A percentile compares a stretch with the other conserved stretches of the same genome.
These are phyloP conservation scores for Rhinichthys osculus DNA, from an alignment of 2,797 vertebrate species.

Conservation along the genomic window DNA sequence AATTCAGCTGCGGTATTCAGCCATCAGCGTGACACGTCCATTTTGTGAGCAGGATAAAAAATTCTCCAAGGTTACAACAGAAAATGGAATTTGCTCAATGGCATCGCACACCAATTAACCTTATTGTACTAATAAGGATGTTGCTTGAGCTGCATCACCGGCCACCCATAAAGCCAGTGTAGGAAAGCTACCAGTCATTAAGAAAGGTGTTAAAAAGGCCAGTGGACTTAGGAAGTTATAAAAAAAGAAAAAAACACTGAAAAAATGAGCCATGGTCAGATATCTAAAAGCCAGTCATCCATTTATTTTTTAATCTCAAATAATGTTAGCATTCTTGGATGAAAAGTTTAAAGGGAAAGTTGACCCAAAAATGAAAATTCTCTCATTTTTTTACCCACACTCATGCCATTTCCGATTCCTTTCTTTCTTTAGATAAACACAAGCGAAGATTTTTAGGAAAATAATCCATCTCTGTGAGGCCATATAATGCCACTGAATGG, in stretches of 20 bases:
- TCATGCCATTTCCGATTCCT: not conserved
- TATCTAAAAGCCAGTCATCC: not conserved
- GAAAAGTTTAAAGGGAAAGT: not conserved
- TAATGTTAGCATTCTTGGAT: not conserved
- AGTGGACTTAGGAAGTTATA: not conserved
- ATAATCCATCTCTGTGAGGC: not conserved
- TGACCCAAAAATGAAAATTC: not conserved
- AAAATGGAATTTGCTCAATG: constrained; percentile 38
- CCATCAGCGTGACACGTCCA: not conserved
- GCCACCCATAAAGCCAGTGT: not conserved
- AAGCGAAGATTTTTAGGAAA: not conserved
- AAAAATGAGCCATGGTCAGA: not conserved
- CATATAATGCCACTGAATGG: not conserved
- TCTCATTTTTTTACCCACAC: not conserved
- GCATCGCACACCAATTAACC: constrained; percentile 21
- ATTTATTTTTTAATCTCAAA: not conserved
- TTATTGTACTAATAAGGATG: constrained; percentile 20
- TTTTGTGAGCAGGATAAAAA: constrained; percentile 33
- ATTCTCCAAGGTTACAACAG: constrained; percentile 30
- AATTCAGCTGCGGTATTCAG: constrained; percentile 19
- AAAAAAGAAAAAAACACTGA: not conserved
- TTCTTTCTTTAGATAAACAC: not conserved
- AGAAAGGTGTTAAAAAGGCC: constrained; percentile 4
- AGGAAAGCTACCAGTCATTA: constrained; percentile 18
- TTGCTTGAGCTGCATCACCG: constrained; percentile 3